These are phyloP conservation scores for Hormiphora californensis DNA, from an alignment of 37 sponge, comb jelly and placozoan genomes.

Conservation along the genomic window DNA sequence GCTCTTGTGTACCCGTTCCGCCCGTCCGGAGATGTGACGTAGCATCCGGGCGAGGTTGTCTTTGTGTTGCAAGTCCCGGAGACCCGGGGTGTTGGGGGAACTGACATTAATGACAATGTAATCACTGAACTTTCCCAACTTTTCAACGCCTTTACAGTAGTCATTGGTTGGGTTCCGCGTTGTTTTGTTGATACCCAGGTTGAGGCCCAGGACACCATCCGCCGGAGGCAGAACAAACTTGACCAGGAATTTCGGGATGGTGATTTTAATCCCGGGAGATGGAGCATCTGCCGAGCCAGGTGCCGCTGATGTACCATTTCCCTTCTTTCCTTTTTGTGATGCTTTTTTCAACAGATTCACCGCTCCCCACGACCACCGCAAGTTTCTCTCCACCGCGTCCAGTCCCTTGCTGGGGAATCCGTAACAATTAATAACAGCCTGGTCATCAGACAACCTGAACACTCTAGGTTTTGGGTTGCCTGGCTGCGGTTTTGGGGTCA, in stretches of 20 bases:
- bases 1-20: neutral
- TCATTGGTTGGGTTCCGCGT: conserved; percentile 65
- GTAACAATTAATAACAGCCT: conserved; percentile 87
- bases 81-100: conserved; percentile 94
- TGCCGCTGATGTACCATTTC: too few species aligned
- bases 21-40: conserved; percentile 51
- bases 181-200: conserved; percentile 90
- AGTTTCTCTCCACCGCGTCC: too few species aligned
- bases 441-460: conserved; percentile 76
- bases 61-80: conserved; percentile 77
- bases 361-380: too few species aligned
- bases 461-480: conserved; percentile 83
- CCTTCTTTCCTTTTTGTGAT: neutral
- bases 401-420: conserved; percentile 41
- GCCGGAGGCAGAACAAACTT: neutral
- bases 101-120: conserved; percentile 95
- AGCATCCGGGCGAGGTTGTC: conserved; percentile 63
- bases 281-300: too few species aligned
- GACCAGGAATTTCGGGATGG: neutral
- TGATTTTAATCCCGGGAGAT: neutral
- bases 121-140: conserved; percentile 73
- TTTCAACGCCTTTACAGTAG: conserved; percentile 66
- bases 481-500: conserved; percentile 79
- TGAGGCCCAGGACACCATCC: conserved; percentile 67
- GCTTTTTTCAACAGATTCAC: neutral